Evolutionary conservation across 2,888 invertebrate species (phyloP), one percentile per base, ranked within the genome.

Genomic region (Sphaeridia pumilis): DNA sequence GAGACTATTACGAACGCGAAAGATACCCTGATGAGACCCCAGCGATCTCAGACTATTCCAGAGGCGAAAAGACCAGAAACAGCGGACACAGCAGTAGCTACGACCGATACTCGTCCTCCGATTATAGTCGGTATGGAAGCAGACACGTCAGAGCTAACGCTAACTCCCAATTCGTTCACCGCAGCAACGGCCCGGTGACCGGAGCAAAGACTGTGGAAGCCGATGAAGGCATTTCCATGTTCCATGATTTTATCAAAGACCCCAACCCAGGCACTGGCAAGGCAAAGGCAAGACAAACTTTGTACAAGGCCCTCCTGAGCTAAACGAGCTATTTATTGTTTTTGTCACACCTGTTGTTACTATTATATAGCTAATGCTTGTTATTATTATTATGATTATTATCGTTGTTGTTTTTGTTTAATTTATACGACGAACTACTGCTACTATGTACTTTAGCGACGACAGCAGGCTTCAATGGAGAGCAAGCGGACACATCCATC

Each of bases 181-280:
- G 52, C 28, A 52, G 28, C 26, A 45, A 12, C 24, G 20, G 20
- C 27, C 25, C 26, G 44, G 4, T 17, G 17, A 41, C 26, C 20
- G 25, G 27, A 27, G 31, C 4, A n/a, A 47, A 28, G 20, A n/a
- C 28, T 24, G 10, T 10, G 4, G 20, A 5, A 17, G 38, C 20
- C 1, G 36, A 17, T 17, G 52, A 52, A 27, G 52, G 46, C n/a
- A 46, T 52, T 45, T 38, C 21, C 12, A 7, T 52, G 3, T 52
- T 52, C 17, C 52, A 52, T 52, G 52, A 52, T 17, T 52, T 52
- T 41, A 52, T 52, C 27, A 46, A 46, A 46, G 52, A 52, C 28
- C 52, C 52, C 17, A 46, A 27, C 2, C 52, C 52, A 12, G 46
- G 46, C 3, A 35, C n/a, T 10, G 46, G 51, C 14, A 52, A 52